Conservation (phyloP, 1,140 invertebrate species). For the Hylyphantes graminicola region DNA sequence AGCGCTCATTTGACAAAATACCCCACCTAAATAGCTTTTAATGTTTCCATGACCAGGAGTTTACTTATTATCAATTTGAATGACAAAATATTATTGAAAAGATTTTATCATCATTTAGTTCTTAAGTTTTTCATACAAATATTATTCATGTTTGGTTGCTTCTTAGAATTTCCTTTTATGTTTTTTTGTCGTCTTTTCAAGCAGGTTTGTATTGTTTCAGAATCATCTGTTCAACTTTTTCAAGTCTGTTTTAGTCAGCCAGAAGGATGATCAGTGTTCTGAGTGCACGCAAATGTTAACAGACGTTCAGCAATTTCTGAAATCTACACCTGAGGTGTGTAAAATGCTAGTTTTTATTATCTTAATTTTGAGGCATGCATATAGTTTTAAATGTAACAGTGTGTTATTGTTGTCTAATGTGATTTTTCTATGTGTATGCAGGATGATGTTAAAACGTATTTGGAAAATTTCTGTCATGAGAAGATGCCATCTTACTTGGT, state of each 20-base stretch:
- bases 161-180: not conserved
- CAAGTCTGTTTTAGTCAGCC: not conserved
- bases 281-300: constrained; percentile 65
- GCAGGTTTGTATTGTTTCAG: not conserved
- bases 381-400: not conserved
- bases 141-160: not conserved
- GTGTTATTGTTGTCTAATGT: not conserved
- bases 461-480: constrained; percentile 35
- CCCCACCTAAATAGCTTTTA: too few relatives aligned
- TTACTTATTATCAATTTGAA: too few relatives aligned
- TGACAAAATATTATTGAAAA: not conserved
- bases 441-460: constrained; percentile 19
- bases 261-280: constrained; percentile 73
- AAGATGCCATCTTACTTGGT: constrained; percentile 46
- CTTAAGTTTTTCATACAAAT: not conserved
- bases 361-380: not conserved
- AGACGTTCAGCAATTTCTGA: constrained; percentile 26
- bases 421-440: constrained; percentile 10
- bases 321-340: constrained; percentile 29
- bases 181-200: not conserved
- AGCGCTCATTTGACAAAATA: too few relatives aligned
- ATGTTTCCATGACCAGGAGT: too few relatives aligned
- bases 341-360: not conserved
- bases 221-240: constrained; percentile 27
- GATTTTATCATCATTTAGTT: not conserved